These are phyloP conservation scores for Conus ventricosus DNA, from an alignment of 1,140 invertebrate genomes.

Conservation along the genomic window DNA sequence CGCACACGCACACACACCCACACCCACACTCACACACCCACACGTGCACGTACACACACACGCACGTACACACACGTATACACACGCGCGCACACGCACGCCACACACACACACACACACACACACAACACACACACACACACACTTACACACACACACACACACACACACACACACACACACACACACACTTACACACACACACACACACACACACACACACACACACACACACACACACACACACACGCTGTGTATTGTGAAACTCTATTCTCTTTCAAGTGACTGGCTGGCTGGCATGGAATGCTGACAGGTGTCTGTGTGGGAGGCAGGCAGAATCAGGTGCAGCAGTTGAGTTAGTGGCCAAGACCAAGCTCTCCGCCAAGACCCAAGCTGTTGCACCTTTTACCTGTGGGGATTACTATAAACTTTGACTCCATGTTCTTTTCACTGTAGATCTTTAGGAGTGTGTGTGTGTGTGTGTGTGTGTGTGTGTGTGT, in stretches of 20 bases:
- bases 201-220: not conserved
- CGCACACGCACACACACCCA: not conserved
- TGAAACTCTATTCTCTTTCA: too few species aligned
- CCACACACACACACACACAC: not conserved
- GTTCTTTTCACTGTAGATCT: too few species aligned
- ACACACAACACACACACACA: not conserved
- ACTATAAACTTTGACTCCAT: too few species aligned
- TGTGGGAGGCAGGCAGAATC: not conserved
- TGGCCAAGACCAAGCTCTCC: too few species aligned
- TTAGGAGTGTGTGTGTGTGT: too few species aligned
- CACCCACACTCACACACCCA: not conserved
- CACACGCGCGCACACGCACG: too few species aligned
- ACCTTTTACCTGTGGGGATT: too few species aligned
- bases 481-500: too few species aligned
- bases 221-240: not conserved
- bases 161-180: not conserved
- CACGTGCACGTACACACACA: slow-evolving; percentile 16
- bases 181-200: not conserved
- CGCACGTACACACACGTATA: not conserved
- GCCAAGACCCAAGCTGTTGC: too few species aligned
- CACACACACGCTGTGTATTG: not conserved
- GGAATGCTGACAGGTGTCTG: too few species aligned
- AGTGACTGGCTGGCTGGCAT: too few species aligned
- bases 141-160: slow-evolving; percentile 2
- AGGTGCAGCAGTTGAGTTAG: not conserved